These are phyloP conservation scores for Isotomurus palustris DNA, from an alignment of 2,888 invertebrate genomes.

Conservation along the genomic window DNA sequence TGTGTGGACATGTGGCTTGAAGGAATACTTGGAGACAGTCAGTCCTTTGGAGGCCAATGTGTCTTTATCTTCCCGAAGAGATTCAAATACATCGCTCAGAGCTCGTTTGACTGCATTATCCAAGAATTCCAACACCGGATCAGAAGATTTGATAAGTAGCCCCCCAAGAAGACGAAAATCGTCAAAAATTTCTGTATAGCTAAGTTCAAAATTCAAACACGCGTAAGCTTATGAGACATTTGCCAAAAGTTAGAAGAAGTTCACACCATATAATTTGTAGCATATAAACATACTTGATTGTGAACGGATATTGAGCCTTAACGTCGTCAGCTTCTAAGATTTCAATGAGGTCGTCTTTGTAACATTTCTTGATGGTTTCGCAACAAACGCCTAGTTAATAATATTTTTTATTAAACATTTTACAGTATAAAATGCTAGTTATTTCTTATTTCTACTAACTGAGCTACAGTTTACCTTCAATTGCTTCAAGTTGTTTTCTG, in stretches of 20 bases:
- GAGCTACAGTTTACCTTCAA: too few species aligned
- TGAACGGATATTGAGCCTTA: conserved; percentile 47
- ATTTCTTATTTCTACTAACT: too few species aligned
- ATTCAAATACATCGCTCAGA: conserved; percentile 54
- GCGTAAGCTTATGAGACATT: too few species aligned
- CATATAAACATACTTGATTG: background rate
- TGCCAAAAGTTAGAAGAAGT: too few species aligned
- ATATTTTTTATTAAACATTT: too few species aligned
- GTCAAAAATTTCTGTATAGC: conserved; percentile 67
- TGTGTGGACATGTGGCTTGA: conserved; percentile 63
- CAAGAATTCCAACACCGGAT: conserved; percentile 60
- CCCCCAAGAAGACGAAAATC: conserved; percentile 63
- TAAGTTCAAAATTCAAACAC: conserved; percentile 50
- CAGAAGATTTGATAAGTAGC: conserved; percentile 62
- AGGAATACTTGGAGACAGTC: conserved; percentile 47
- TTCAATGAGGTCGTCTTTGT: conserved; percentile 56
- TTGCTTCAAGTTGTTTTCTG: too few species aligned
- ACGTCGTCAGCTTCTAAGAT: conserved; percentile 61
- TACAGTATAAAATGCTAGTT: too few species aligned
- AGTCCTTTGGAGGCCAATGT: conserved; percentile 43
- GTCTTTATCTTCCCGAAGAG: conserved; percentile 42
- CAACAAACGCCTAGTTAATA: too few species aligned
- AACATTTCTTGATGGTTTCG: conserved; percentile 61
- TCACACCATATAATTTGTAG: too few species aligned
- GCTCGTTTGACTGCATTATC: conserved; percentile 60